Evolutionary conservation across 2,113 vertebrate species (phyloP).

Genomic region (Burhinus bistriatus): DNA sequence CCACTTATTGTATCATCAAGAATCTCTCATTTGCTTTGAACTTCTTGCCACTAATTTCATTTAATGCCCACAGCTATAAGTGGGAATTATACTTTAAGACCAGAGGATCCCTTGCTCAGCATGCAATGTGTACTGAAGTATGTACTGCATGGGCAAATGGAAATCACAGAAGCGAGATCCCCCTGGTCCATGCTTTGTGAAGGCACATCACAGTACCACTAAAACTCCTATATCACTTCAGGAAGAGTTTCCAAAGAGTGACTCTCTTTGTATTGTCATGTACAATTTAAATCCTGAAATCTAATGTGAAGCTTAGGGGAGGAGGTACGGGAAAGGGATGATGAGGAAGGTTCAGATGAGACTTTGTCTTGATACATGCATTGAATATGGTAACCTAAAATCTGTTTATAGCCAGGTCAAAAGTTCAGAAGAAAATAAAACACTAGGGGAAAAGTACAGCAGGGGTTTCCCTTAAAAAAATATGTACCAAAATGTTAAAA

Average conservation of each 20-base stretch:
- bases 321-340: background rate
- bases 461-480: background rate
- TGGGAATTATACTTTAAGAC: background rate
- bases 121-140: background rate
- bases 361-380: background rate
- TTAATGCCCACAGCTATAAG: background rate
- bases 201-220: background rate
- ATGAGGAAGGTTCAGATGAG: background rate
- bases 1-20: background rate
- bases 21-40: background rate
- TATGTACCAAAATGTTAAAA: background rate
- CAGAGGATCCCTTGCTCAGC: background rate
- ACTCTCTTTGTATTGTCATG: background rate
- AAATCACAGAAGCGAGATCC: background rate
- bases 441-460: background rate
- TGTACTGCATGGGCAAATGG: background rate
- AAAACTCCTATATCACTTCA: background rate
- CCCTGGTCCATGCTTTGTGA: background rate
- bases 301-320: background rate
- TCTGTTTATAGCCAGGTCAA: background rate
- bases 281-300: background rate
- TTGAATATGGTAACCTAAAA: background rate
- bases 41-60: slow-evolving; percentile 4
- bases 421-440: slow-evolving; percentile 13
- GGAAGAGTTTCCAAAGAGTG: background rate